Conservation (phyloP, 92 coral and sea anemone species). For the Phymanthus crucifer region DNA sequence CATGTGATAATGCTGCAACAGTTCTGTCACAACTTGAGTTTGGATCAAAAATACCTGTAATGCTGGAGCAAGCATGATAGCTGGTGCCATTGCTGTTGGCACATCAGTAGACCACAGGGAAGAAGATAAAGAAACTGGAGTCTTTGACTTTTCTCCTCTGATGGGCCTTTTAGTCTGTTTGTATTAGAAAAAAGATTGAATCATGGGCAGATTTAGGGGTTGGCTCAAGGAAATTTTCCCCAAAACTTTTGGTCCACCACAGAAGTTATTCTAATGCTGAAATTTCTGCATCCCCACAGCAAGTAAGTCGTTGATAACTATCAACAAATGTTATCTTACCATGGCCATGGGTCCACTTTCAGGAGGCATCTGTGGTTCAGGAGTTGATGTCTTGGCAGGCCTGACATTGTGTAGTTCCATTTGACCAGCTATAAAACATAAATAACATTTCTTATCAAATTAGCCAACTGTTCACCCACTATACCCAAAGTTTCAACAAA, state of each 20-base stretch:
- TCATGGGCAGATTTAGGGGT: neutral
- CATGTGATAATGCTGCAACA: neutral
- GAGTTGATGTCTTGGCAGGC: constrained; percentile 9
- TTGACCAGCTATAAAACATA: neutral
- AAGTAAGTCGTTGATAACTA: too few species aligned
- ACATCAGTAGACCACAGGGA: constrained; percentile 34
- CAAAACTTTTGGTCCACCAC: too few species aligned
- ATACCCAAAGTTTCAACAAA: too few species aligned
- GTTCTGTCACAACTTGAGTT: neutral
- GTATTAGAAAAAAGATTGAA: neutral
- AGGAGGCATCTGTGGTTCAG: constrained; percentile 7
- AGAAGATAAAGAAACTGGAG: constrained; percentile 36
- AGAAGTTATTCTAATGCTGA: too few species aligned
- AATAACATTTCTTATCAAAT: neutral
- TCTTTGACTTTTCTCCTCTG: constrained; percentile 21
- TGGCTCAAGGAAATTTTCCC: neutral
- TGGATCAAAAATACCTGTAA: constrained; percentile 22
- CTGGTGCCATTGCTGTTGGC: constrained; percentile 6
- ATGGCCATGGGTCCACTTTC: constrained; percentile 25
- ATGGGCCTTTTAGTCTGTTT: constrained; percentile 16
- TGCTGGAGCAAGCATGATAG: constrained; percentile 39
- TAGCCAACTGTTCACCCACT: neutral
- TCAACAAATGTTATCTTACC: constrained; percentile 6
- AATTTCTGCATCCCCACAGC: too few species aligned
- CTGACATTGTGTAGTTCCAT: neutral